Evolutionary conservation across 2,797 vertebrate species (phyloP).

Genomic region (Botia almorhae): DNA sequence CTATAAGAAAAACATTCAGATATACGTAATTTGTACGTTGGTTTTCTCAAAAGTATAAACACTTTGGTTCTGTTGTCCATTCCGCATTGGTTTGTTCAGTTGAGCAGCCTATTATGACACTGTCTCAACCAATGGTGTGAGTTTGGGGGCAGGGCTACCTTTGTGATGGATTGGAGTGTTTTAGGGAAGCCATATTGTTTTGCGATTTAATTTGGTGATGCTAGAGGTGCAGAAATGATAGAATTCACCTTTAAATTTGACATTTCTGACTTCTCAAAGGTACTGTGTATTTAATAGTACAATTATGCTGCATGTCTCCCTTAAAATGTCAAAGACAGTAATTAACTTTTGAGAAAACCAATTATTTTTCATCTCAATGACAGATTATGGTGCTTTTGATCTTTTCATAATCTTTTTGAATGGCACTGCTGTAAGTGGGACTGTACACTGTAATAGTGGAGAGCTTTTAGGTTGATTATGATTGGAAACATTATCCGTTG

Average conservation of each 20-base stretch:
- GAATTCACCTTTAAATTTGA: not conserved
- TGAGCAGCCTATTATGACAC: no score
- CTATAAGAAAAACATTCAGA: not conserved
- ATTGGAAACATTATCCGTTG: not conserved
- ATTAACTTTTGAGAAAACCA: not conserved
- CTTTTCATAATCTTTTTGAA: slow-evolving; percentile 1
- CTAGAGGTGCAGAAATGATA: not conserved
- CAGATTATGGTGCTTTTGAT: slow-evolving; percentile 8
- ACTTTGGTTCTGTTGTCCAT: not conserved
- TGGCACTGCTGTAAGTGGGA: not conserved
- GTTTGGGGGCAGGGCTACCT: not conserved
- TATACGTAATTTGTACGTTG: not conserved
- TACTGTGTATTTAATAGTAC: not conserved
- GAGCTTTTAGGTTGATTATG: slow-evolving; percentile 11
- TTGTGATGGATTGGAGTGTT: not conserved
- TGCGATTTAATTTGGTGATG: not conserved
- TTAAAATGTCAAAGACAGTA: slow-evolving; percentile 4
- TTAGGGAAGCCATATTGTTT: not conserved
- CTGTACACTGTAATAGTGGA: not conserved
- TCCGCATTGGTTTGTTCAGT: not conserved
- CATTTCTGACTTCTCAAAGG: not conserved
- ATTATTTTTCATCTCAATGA: not conserved
- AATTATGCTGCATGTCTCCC: not conserved
- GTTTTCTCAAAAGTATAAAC: not conserved
- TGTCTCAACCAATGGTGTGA: not conserved